Evolutionary conservation across 2,888 invertebrate species (phyloP).

Genomic region (Trissolcus brochymenae): DNA sequence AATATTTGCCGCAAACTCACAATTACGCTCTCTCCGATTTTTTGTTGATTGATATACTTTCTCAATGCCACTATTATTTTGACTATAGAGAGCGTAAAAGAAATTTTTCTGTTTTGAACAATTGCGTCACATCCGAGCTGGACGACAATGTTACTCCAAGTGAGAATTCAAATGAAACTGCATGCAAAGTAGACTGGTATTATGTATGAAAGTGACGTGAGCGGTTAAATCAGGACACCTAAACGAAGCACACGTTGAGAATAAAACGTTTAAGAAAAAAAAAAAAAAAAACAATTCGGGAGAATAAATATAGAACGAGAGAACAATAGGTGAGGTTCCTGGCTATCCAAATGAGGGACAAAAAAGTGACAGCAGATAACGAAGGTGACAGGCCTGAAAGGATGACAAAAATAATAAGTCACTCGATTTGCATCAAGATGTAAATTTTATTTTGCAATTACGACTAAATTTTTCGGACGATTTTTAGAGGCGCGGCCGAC

Average conservation of each 20-base stretch:
- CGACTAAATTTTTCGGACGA: neutral
- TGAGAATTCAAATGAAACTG: slow-evolving; percentile 17
- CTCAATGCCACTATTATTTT: slow-evolving; percentile 24
- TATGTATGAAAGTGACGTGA: slow-evolving; percentile 24
- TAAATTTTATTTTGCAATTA: neutral
- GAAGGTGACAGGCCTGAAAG: neutral
- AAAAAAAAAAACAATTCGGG: neutral
- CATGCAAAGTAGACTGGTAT: slow-evolving; percentile 14
- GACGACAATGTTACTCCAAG: neutral
- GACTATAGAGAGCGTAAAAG: neutral
- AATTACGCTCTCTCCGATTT: slow-evolving; percentile 30
- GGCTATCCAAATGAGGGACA: neutral
- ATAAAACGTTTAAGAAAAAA: slow-evolving; percentile 1
- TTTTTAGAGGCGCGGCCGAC: neutral
- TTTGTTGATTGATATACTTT: slow-evolving; percentile 27
- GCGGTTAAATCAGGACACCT: neutral
- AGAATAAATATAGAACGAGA: no score
- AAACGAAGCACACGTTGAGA: neutral
- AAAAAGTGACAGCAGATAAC: neutral
- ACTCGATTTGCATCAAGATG: neutral
- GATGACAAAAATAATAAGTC: neutral
- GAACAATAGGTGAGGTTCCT: no score
- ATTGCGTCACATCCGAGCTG: slow-evolving; percentile 14
- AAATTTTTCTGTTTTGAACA: slow-evolving; percentile 9
- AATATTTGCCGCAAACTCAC: slow-evolving; percentile 43